Conservation (phyloP, 2,888 invertebrate species). For the Branchipolynoe longqiensis region DNA sequence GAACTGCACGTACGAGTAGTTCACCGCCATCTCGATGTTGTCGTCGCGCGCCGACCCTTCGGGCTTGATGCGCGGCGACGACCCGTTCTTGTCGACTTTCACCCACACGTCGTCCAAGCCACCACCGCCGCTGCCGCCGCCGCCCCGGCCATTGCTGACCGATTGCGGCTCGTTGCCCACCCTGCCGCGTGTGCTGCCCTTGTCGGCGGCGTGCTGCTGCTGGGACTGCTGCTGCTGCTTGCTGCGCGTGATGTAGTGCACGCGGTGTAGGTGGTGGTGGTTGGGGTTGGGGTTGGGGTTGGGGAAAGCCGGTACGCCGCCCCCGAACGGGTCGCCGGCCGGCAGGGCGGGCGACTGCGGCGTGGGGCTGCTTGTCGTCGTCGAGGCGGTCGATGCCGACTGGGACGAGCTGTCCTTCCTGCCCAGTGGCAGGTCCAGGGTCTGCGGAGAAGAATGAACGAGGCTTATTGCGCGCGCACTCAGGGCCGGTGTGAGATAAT, state of each 20-base stretch:
- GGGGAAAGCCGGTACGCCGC: slow-evolving; percentile 28
- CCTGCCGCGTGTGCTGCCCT: slow-evolving; percentile 49
- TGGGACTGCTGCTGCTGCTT: slow-evolving; percentile 51
- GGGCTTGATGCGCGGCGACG: slow-evolving; percentile 55
- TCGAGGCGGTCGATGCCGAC: slow-evolving; percentile 81
- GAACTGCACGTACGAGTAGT: slow-evolving; percentile 88
- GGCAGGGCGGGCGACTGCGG: slow-evolving; percentile 68
- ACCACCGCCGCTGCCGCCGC: slow-evolving; percentile 5
- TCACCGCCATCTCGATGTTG: slow-evolving; percentile 62
- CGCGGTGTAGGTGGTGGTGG: slow-evolving; percentile 83
- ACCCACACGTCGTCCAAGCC: slow-evolving; percentile 63
- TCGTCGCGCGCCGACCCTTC: slow-evolving; percentile 61
- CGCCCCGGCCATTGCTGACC: slow-evolving; percentile 3
- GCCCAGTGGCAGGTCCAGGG: slow-evolving; percentile 92
- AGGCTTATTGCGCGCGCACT: no score
- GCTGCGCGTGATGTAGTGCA: slow-evolving; percentile 83
- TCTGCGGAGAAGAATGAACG: no score
- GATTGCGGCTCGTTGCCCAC: slow-evolving; percentile 29
- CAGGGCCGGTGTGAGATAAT: neutral
- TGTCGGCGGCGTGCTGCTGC: slow-evolving; percentile 41
- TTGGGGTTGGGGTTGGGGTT: slow-evolving; percentile 32
- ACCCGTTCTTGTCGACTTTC: slow-evolving; percentile 57
- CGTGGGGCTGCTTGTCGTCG: slow-evolving; percentile 78
- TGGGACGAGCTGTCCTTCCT: slow-evolving; percentile 83
- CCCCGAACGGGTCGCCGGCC: neutral